Percentiles rank a stretch among this genome's conserved stretches.
Conservation (phyloP, 2,113 vertebrate genomes). For the Caretta caretta region DNA sequence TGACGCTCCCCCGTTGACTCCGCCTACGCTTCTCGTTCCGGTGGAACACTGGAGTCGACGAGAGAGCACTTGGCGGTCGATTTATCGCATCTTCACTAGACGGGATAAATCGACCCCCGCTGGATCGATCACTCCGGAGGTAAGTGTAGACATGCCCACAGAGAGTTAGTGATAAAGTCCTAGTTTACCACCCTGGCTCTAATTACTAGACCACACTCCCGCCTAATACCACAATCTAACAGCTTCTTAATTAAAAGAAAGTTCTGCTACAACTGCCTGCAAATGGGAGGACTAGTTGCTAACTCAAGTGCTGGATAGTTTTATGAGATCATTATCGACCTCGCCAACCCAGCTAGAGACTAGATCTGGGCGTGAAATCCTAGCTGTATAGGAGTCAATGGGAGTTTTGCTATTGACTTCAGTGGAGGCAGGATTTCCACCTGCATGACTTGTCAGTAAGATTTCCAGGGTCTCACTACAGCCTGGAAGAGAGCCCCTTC, state of each 20-base stretch:
- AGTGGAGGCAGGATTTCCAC: background rate
- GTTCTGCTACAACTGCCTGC: background rate
- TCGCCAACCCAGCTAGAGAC: background rate
- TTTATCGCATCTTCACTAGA: too few relatives aligned
- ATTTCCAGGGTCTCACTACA: background rate
- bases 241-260: background rate
- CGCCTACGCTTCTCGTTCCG: too few relatives aligned
- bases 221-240: background rate
- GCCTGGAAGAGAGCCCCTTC: background rate
- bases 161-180: too few relatives aligned
- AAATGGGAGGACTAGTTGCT: background rate
- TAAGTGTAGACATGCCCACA: too few relatives aligned
- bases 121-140: too few relatives aligned
- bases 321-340: background rate
- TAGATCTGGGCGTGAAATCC: background rate
- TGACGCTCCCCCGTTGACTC: too few relatives aligned
- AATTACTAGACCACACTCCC: too few relatives aligned
- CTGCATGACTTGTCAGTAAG: background rate
- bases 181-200: background rate
- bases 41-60: too few relatives aligned
- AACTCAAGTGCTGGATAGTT: background rate
- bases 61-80: too few relatives aligned
- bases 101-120: too few relatives aligned
- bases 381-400: background rate
- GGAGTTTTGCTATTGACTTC: background rate